A percentile compares a stretch with the other conserved stretches of the same genome.
Conservation (phyloP, 2,113 vertebrate genomes). For the Campylorhamphus procurvoides region DNA sequence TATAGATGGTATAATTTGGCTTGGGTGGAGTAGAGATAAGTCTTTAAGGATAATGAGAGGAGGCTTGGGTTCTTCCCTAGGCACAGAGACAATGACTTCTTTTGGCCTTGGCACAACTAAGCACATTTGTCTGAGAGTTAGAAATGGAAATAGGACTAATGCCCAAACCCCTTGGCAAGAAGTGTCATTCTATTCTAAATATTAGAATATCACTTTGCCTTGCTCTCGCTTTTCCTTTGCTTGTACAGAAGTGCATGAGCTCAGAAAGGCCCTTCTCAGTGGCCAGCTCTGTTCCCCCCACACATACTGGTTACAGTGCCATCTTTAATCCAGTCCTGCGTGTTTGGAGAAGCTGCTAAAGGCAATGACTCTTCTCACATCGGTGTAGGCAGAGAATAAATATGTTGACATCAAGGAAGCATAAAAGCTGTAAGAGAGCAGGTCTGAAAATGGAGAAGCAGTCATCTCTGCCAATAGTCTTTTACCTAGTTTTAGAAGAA, state of each 20-base stretch:
- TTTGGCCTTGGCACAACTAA: background rate
- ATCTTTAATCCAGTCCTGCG: background rate
- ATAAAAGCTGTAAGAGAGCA: background rate
- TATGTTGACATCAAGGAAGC: background rate
- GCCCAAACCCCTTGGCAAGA: background rate
- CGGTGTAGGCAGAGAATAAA: background rate
- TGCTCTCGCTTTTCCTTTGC: background rate
- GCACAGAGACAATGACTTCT: background rate
- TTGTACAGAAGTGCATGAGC: background rate
- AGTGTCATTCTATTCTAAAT: background rate
- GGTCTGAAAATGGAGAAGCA: background rate
- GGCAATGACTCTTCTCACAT: background rate
- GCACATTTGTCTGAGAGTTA: background rate
- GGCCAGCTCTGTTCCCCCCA: background rate
- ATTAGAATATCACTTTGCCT: background rate
- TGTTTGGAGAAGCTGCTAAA: background rate
- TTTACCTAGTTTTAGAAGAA: background rate
- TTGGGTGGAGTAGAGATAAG: background rate
- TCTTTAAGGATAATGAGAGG: background rate
- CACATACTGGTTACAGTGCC: rapidly evolving
- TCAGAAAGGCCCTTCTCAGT: background rate
- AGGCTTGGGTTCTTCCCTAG: background rate
- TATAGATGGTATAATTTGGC: background rate
- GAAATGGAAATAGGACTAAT: background rate
- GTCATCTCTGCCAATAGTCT: background rate